Conservation (phyloP, 1,140 invertebrate genomes). For the Rhagoletis zephyria region DNA sequence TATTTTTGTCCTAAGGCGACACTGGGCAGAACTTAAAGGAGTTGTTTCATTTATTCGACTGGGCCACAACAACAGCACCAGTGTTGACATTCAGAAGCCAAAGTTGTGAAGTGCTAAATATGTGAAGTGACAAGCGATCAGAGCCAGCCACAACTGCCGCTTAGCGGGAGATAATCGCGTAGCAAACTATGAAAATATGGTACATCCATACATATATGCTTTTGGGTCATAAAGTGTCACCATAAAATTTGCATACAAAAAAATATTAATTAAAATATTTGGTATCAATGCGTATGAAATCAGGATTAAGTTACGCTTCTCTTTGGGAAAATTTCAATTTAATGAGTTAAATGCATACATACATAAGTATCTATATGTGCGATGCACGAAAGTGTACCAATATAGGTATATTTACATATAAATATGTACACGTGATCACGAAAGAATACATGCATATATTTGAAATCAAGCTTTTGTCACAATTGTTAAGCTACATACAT, state of each 20-base stretch:
- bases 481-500: too few relatives aligned
- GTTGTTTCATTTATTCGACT: background rate
- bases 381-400: background rate
- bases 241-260: constrained; percentile 22
- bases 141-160: background rate
- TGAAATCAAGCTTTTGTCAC: too few relatives aligned
- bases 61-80: background rate
- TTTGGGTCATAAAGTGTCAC: constrained; percentile 12
- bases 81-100: constrained; percentile 51
- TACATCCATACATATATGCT: background rate
- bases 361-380: background rate
- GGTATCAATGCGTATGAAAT: constrained; percentile 26
- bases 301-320: constrained; percentile 30
- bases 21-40: background rate
- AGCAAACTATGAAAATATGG: constrained; percentile 16
- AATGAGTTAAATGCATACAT: background rate
- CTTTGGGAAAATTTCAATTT: background rate
- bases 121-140: constrained; percentile 39
- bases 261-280: constrained; percentile 52
- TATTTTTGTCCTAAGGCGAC: background rate
- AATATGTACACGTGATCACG: too few relatives aligned
- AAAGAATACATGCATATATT: too few relatives aligned
- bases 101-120: constrained; percentile 51
- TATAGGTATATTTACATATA: too few relatives aligned
- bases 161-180: constrained; percentile 44